phyloP scores from a whole-genome alignment of 2,113 vertebrate genomes.

The Spheniscus mendiculus region DNA sequence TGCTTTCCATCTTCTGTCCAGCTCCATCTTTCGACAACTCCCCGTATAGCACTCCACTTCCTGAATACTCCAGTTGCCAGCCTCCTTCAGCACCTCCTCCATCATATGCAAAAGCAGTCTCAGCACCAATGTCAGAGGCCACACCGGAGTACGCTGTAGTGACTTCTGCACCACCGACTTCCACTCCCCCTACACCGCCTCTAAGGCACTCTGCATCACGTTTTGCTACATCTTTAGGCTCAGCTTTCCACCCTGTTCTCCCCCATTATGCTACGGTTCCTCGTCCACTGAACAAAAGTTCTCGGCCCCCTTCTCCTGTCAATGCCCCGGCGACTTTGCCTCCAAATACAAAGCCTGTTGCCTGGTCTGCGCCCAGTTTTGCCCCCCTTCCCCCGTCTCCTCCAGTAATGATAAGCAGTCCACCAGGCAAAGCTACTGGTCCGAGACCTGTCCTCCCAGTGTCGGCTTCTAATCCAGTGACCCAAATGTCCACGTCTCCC shows the following conservation, averaged over 20 bases:
- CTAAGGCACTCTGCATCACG: constrained; percentile 93
- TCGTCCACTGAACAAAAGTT: constrained; percentile 83
- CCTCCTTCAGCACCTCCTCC: constrained; percentile 83
- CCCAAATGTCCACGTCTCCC: constrained; percentile 87
- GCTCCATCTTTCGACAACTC: constrained; percentile 92
- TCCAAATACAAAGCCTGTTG: constrained; percentile 80
- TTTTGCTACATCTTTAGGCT: constrained; percentile 95
- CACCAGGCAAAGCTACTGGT: constrained; percentile 91
- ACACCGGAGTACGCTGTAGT: constrained; percentile 80
- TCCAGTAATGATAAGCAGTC: constrained; percentile 97
- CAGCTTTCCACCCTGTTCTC: constrained; percentile 97
- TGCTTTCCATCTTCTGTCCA: constrained; percentile 79
- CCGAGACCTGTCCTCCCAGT: constrained; percentile 89
- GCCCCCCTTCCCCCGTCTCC: constrained; percentile 93
- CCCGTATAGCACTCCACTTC: constrained; percentile 86
- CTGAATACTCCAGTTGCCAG: constrained; percentile 87
- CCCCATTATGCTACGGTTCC: constrained; percentile 95
- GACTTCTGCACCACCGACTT: constrained; percentile 79
- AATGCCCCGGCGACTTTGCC: constrained; percentile 72
- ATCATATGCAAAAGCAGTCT: constrained; percentile 84
- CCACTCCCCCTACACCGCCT: constrained; percentile 92
- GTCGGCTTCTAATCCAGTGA: constrained; percentile 81
- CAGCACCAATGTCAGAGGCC: constrained; percentile 82
- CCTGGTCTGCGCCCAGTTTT: constrained; percentile 88
- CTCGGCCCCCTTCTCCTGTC: constrained; percentile 81